Conservation (phyloP, 2,797 vertebrate species). For the Macrochelys suwanniensis region DNA sequence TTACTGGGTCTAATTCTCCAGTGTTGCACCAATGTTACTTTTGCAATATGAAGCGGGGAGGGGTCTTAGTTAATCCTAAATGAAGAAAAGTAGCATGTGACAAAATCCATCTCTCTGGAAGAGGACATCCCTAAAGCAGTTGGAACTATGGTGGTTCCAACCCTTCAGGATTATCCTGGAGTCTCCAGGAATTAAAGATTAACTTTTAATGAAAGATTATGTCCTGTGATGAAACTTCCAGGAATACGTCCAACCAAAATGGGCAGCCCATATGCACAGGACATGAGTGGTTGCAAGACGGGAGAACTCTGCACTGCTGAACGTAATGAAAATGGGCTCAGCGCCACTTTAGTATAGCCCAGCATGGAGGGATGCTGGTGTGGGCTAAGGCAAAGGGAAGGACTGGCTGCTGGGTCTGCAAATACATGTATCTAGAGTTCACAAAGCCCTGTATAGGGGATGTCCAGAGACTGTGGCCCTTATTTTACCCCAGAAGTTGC, state of each 20-base stretch:
- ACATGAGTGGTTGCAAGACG: background rate
- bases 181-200: too few relatives aligned
- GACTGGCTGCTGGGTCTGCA: too few relatives aligned
- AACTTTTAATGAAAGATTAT: too few relatives aligned
- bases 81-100: background rate
- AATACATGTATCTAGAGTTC: background rate
- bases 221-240: background rate
- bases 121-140: background rate
- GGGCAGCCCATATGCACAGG: background rate
- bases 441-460: background rate
- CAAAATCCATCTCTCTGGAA: background rate
- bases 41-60: background rate
- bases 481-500: background rate
- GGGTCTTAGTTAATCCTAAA: background rate
- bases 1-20: background rate
- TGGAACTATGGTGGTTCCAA: background rate
- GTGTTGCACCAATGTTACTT: background rate
- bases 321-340: background rate
- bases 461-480: background rate
- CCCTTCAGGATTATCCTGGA: too few relatives aligned
- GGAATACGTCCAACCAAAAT: background rate
- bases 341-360: background rate
- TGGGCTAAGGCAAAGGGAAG: background rate
- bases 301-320: background rate
- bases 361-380: background rate